These are phyloP conservation scores for Drosophila asahinai DNA, from an alignment of 1,140 invertebrate genomes.

Conservation along the genomic window DNA sequence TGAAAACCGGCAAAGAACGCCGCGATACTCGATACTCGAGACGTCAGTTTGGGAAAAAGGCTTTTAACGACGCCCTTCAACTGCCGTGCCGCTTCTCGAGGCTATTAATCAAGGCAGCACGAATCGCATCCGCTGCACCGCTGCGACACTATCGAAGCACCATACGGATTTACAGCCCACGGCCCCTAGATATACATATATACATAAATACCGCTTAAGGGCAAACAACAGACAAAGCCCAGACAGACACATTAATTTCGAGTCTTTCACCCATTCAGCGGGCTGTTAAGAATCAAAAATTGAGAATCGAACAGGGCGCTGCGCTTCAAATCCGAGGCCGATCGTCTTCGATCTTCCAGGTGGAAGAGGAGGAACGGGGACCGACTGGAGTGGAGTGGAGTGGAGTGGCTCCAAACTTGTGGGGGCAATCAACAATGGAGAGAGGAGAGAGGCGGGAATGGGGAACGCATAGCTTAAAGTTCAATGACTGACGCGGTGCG, in stretches of 20 bases:
- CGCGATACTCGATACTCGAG: conserved; percentile 12
- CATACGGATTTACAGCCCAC: conserved; percentile 26
- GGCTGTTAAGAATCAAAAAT: conserved; percentile 50
- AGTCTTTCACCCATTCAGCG: conserved; percentile 47
- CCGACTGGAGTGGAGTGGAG: not conserved
- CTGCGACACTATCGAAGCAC: conserved; percentile 42
- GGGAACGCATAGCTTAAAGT: conserved; percentile 77
- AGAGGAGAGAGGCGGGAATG: conserved; percentile 15
- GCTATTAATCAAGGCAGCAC: conserved; percentile 64
- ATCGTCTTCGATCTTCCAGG: conserved; percentile 41
- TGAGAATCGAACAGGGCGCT: conserved; percentile 49
- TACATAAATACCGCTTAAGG: conserved; percentile 45
- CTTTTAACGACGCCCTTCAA: conserved; percentile 41
- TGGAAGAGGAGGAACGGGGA: not conserved
- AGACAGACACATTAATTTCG: conserved; percentile 69
- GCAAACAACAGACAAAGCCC: conserved; percentile 40
- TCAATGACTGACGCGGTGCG: conserved; percentile 78
- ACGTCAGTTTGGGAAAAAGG: conserved; percentile 30
- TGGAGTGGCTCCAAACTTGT: conserved; percentile 24
- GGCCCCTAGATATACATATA: conserved; percentile 1
- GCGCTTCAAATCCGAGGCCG: conserved; percentile 54
- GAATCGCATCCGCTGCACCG: conserved; percentile 49
- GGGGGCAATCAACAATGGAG: conserved; percentile 32
- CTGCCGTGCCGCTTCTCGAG: conserved; percentile 10
- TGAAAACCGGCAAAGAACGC: conserved; percentile 40